These are phyloP conservation scores for Thaumetopoea pityocampa DNA, from an alignment of 1,140 invertebrate species.

Conservation along the genomic window DNA sequence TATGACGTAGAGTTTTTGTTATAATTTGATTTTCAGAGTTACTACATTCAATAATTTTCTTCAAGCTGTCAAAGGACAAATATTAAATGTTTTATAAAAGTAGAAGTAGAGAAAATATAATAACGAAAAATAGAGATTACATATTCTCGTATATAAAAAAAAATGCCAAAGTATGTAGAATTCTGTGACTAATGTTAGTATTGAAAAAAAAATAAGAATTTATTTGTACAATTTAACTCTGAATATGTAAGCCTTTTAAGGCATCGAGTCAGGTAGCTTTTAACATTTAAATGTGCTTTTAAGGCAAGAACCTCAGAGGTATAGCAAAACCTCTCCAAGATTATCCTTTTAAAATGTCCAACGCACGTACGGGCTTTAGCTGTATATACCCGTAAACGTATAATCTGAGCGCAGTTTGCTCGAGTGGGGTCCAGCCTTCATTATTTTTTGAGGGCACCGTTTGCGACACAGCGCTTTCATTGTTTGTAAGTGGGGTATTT, in stretches of 20 bases:
- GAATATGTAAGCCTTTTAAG: constrained; percentile 3
- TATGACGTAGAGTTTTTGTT: too few species aligned
- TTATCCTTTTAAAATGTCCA: constrained; percentile 34
- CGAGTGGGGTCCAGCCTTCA: constrained; percentile 46
- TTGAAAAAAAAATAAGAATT: too few species aligned
- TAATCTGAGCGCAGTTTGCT: constrained; percentile 30
- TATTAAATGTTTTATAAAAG: too few species aligned
- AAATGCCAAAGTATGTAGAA: too few species aligned
- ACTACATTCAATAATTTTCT: too few species aligned
- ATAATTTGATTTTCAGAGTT: too few species aligned
- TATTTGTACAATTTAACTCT: too few species aligned
- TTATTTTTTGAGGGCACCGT: constrained; percentile 45
- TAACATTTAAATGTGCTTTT: constrained; percentile 6
- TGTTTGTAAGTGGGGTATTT: constrained; percentile 37
- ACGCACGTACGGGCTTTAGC: constrained; percentile 30
- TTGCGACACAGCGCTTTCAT: constrained; percentile 43
- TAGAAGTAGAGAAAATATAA: too few species aligned
- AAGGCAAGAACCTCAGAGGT: constrained; percentile 8
- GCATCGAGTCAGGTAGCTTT: neutral
- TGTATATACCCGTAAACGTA: constrained; percentile 20
- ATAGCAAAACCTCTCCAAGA: constrained; percentile 14
- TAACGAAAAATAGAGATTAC: too few species aligned
- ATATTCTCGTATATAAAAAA: too few species aligned
- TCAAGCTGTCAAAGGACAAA: too few species aligned
- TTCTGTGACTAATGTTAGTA: too few species aligned